These are phyloP conservation scores for Notodonta ziczac DNA, from an alignment of 2,888 invertebrate genomes.

Conservation along the genomic window DNA sequence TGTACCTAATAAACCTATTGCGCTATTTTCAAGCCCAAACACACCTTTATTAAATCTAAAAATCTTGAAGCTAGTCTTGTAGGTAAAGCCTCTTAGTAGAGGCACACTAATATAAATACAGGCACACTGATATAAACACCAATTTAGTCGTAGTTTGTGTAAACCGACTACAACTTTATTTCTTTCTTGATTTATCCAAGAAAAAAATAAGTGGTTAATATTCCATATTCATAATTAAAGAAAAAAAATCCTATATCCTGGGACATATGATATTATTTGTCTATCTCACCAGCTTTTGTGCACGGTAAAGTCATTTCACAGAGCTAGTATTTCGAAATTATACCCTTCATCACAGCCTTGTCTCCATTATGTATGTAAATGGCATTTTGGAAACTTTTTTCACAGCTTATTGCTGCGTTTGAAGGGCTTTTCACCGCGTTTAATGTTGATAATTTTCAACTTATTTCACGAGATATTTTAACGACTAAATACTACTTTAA, in stretches of 20 bases:
- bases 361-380: conserved; percentile 36
- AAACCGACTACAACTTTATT: too few relatives aligned
- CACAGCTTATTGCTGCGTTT: conserved; percentile 13
- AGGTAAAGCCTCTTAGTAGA: conserved; percentile 3
- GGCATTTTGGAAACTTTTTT: conserved; percentile 29
- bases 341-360: conserved; percentile 1
- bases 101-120: too few relatives aligned
- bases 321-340: background rate
- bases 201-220: too few relatives aligned
- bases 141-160: background rate
- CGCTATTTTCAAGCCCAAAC: conserved; percentile 19
- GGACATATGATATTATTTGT: background rate
- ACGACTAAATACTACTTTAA: background rate
- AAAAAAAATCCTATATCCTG: too few relatives aligned
- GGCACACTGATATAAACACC: background rate
- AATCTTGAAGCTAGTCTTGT: conserved; percentile 18
- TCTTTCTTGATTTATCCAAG: too few relatives aligned
- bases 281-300: background rate
- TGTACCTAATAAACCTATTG: conserved; percentile 15
- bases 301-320: background rate
- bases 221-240: too few relatives aligned
- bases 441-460: conserved; percentile 18
- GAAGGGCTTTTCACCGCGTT: conserved; percentile 2
- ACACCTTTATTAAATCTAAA: conserved; percentile 30
- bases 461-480: conserved; percentile 6